Evolutionary conservation across 2,113 vertebrate genomes (phyloP).

Genomic region (Melanostigma gelatinosum): DNA sequence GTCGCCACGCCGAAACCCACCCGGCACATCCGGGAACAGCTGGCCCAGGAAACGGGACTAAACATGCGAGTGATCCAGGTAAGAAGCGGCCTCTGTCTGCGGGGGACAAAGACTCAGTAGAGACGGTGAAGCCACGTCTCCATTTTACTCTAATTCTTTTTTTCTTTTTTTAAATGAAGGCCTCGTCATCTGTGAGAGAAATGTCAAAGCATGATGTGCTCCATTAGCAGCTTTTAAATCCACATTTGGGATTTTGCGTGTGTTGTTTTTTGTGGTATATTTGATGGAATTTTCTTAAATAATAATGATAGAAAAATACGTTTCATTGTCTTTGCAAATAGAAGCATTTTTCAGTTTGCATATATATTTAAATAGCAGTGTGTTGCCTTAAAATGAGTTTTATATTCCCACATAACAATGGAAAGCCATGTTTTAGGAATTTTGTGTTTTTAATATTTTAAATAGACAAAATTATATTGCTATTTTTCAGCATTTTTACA

Average conservation of each 20-base stretch:
- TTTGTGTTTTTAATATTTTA: background rate
- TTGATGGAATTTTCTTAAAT: background rate
- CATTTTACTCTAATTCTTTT: slow-evolving; percentile 26
- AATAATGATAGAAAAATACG: background rate
- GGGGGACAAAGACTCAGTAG: too few species aligned
- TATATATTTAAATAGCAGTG: background rate
- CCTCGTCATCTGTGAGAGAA: slow-evolving; percentile 39
- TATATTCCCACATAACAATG: background rate
- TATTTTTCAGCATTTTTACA: background rate
- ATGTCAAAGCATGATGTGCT: slow-evolving; percentile 49
- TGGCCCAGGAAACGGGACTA: slow-evolving; percentile 97
- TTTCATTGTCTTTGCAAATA: background rate
- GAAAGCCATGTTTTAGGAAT: background rate
- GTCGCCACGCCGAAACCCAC: slow-evolving; percentile 97
- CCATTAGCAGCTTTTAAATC: slow-evolving; percentile 28
- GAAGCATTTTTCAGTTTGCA: background rate
- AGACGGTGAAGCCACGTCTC: background rate
- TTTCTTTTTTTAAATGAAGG: slow-evolving; percentile 47
- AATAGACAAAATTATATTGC: background rate
- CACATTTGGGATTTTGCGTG: background rate
- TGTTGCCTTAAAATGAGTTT: background rate
- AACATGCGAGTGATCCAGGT: slow-evolving; percentile 99
- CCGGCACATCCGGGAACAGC: slow-evolving; percentile 95
- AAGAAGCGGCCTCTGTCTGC: slow-evolving; percentile 9
- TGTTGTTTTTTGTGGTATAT: background rate